A percentile compares a stretch with the other conserved stretches of the same genome.
These are phyloP conservation scores for Calonectris borealis DNA, from an alignment of 2,113 vertebrate genomes.

Conservation along the genomic window DNA sequence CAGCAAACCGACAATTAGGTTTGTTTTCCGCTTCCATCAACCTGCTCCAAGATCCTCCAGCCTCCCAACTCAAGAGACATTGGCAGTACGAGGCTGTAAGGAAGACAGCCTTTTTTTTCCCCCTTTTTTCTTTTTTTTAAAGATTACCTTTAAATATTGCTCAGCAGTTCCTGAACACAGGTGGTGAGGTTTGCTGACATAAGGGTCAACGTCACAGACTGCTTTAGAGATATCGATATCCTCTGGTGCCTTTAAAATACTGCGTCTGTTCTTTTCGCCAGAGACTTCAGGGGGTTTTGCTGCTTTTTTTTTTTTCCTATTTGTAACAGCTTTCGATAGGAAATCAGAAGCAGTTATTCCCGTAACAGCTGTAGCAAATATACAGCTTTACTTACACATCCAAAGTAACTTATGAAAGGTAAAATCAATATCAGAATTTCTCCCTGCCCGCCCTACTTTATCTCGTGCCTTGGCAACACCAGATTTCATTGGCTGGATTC, in stretches of 20 bases:
- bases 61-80: not conserved
- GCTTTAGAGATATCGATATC: not conserved
- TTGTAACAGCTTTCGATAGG: slow-evolving; percentile 23
- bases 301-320: not conserved
- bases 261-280: not conserved
- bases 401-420: not conserved
- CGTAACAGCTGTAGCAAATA: not conserved
- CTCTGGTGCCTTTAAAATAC: not conserved
- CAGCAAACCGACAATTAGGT: not conserved
- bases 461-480: not conserved
- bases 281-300: not conserved
- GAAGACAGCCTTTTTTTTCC: not conserved
- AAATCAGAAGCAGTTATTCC: slow-evolving; percentile 23
- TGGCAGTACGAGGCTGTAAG: not conserved
- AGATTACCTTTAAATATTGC: not conserved
- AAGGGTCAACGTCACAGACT: not conserved
- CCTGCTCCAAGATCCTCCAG: not conserved
- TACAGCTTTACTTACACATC: not conserved
- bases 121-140: not conserved
- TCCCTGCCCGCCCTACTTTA: not conserved
- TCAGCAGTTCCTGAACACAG: not conserved
- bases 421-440: slow-evolving; percentile 14
- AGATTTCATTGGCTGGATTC: not conserved
- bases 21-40: not conserved
- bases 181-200: not conserved